Evolutionary conservation across 1,140 invertebrate genomes (phyloP).

Genomic region (Oryctes rhinoceros): DNA sequence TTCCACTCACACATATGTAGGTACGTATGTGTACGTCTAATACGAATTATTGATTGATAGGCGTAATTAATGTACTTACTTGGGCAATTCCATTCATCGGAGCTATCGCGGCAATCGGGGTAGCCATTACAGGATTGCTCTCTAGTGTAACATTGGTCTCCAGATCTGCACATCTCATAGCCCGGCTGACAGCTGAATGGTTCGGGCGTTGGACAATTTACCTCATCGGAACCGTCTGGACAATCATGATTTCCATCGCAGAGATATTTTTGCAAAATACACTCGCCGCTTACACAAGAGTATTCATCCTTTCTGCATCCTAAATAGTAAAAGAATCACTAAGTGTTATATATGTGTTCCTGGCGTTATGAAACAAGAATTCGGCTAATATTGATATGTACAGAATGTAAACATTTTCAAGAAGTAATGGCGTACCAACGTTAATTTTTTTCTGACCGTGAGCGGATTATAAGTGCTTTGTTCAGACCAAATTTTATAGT

Average conservation of each 20-base stretch:
- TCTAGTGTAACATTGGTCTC: constrained; percentile 64
- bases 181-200: constrained; percentile 59
- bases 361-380: not conserved
- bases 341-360: not conserved
- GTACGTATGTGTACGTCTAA: not conserved
- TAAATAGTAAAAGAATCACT: constrained; percentile 3
- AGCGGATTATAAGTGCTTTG: no score
- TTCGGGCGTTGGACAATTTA: constrained; percentile 58
- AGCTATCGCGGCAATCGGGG: constrained; percentile 74
- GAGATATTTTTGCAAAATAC: constrained; percentile 68
- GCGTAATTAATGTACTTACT: constrained; percentile 61
- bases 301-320: constrained; percentile 79
- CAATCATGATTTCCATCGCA: constrained; percentile 80
- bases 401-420: constrained; percentile 24
- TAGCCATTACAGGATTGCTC: constrained; percentile 70
- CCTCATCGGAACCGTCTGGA: constrained; percentile 79
- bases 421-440: not conserved
- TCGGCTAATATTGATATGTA: not conserved
- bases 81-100: constrained; percentile 74
- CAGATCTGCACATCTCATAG: constrained; percentile 64
- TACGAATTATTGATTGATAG: constrained; percentile 8
- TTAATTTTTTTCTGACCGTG: no score
- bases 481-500: no score
- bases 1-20: not conserved
- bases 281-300: constrained; percentile 79